These are phyloP conservation scores for Semicossyphus pulcher DNA, from an alignment of 2,113 vertebrate genomes.

Conservation along the genomic window DNA sequence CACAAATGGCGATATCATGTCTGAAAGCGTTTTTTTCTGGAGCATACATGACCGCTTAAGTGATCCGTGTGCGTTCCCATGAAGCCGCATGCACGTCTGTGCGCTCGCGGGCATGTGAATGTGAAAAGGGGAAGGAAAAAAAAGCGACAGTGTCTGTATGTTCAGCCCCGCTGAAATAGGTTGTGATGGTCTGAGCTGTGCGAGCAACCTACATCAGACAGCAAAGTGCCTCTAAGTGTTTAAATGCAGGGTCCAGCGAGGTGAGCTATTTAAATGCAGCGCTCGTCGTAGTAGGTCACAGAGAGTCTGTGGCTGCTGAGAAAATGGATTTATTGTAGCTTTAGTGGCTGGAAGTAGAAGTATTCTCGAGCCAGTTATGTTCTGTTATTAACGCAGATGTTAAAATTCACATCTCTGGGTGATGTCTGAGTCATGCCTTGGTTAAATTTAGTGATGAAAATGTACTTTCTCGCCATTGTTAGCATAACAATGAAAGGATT, in stretches of 20 bases:
- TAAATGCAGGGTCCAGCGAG: slow-evolving; percentile 51
- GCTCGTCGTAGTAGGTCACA: slow-evolving; percentile 25
- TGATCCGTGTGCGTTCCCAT: neutral
- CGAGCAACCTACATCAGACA: slow-evolving; percentile 47
- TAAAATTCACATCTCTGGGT: slow-evolving; percentile 3
- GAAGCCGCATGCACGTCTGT: neutral
- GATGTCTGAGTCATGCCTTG: slow-evolving; percentile 1
- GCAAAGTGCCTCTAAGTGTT: slow-evolving; percentile 61
- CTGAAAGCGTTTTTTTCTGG: neutral
- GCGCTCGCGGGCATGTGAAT: neutral
- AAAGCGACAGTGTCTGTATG: slow-evolving; percentile 9
- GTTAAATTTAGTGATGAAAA: neutral
- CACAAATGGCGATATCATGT: slow-evolving; percentile 32
- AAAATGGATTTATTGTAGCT: slow-evolving; percentile 14
- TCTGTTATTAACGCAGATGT: neutral
- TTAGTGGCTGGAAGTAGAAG: neutral
- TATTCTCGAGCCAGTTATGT: neutral
- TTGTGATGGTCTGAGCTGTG: slow-evolving; percentile 28
- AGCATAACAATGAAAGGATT: slow-evolving; percentile 12
- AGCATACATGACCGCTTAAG: neutral
- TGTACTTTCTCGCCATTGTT: neutral
- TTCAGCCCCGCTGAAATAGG: slow-evolving; percentile 49
- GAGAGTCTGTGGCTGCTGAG: slow-evolving; percentile 23
- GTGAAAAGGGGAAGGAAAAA: neutral
- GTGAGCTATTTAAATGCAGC: slow-evolving; percentile 52